These are phyloP conservation scores for Redunca redunca DNA, from an alignment of 2,113 vertebrate species.

Conservation along the genomic window DNA sequence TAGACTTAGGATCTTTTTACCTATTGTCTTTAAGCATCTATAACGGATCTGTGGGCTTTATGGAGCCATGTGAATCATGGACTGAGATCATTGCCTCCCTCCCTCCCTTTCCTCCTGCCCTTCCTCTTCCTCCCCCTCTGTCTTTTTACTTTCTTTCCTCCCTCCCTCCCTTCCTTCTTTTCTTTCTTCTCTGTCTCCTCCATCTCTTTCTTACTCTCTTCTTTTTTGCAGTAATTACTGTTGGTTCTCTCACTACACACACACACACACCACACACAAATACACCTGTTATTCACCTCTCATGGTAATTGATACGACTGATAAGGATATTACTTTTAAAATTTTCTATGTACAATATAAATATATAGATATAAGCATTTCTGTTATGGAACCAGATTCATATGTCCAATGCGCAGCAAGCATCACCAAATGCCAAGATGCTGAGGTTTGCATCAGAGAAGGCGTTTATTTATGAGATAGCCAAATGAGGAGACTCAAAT, in stretches of 20 bases:
- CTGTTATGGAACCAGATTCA: background rate
- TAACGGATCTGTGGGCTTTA: background rate
- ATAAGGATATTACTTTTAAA: background rate
- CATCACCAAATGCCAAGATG: background rate
- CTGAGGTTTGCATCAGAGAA: background rate
- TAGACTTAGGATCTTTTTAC: background rate
- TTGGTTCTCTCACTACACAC: background rate
- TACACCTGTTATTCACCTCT: background rate
- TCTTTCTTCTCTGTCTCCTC: background rate
- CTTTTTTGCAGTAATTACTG: background rate
- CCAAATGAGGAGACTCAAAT: background rate
- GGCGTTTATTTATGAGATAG: fast-evolving
- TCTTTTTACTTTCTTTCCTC: background rate
- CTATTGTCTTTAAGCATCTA: background rate
- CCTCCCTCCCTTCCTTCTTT: no score
- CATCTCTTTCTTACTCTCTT: background rate
- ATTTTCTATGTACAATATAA: background rate
- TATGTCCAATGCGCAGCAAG: background rate
- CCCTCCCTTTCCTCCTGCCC: background rate
- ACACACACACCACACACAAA: background rate
- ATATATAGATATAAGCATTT: background rate
- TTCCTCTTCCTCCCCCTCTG: background rate
- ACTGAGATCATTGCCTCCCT: no score
- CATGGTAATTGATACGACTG: background rate
- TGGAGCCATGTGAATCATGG: background rate